These are phyloP conservation scores for Agelastica alni DNA, from an alignment of 2,888 invertebrate species.

Conservation along the genomic window DNA sequence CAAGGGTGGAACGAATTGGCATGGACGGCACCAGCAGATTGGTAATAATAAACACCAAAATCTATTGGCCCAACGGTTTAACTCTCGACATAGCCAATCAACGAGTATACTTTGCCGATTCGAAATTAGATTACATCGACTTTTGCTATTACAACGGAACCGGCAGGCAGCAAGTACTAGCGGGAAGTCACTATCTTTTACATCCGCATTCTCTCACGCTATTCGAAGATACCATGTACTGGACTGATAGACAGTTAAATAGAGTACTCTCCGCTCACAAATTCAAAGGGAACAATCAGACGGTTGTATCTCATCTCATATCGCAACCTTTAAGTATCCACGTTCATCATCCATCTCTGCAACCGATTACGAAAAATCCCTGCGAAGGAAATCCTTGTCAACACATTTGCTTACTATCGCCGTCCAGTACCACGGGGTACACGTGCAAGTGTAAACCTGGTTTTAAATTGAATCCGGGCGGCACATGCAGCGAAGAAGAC, in stretches of 20 bases:
- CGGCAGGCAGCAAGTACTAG: constrained; percentile 84
- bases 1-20: constrained; percentile 91
- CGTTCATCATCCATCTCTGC: constrained; percentile 92
- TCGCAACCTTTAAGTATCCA: constrained; percentile 95
- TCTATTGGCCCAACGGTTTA: constrained; percentile 99
- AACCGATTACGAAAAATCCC: constrained; percentile 78
- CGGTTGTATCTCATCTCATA: constrained; percentile 91
- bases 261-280: constrained; percentile 90
- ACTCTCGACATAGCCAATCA: constrained; percentile 92
- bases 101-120: constrained; percentile 95
- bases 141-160: constrained; percentile 96
- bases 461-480: constrained; percentile 67
- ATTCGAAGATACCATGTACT: constrained; percentile 95
- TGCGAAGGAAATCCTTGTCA: constrained; percentile 78
- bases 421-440: constrained; percentile 69
- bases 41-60: constrained; percentile 88
- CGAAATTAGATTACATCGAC: constrained; percentile 96
- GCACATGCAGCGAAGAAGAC: constrained; percentile 82
- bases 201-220: constrained; percentile 95
- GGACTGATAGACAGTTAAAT: constrained; percentile 94
- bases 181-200: constrained; percentile 87
- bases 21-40: constrained; percentile 91
- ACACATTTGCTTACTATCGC: constrained; percentile 91
- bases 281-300: constrained; percentile 85
- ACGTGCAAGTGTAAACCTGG: constrained; percentile 93